Conservation (phyloP, 2,888 invertebrate species). For the Habroteleia sp. region DNA sequence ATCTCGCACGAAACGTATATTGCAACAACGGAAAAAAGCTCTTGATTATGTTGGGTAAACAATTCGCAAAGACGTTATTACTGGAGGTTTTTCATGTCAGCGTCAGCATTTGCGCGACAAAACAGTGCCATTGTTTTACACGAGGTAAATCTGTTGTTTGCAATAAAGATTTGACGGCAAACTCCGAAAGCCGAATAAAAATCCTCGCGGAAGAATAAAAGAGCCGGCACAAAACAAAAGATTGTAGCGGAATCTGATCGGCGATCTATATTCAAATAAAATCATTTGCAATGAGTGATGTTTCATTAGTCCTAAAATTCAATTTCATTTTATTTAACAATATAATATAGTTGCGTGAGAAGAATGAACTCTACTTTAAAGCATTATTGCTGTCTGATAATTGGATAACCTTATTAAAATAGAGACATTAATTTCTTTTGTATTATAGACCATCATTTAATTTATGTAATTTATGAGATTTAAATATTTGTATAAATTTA, state of each 20-base stretch:
- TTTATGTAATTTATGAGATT: too few relatives aligned
- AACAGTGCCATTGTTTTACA: conserved; percentile 27
- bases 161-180: conserved; percentile 28
- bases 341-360: too few relatives aligned
- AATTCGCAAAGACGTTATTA: conserved; percentile 10
- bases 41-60: conserved; percentile 6
- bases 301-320: too few relatives aligned
- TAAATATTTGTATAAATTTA: too few relatives aligned
- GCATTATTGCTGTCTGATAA: too few relatives aligned
- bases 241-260: conserved; percentile 2
- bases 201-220: conserved; percentile 9
- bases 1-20: too few relatives aligned
- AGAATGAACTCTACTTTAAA: too few relatives aligned
- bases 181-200: conserved; percentile 15
- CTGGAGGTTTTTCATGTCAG: conserved; percentile 16
- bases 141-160: conserved; percentile 33
- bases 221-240: conserved; percentile 18
- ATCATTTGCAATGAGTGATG: neutral
- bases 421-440: too few relatives aligned
- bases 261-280: conserved; percentile 7
- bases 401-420: too few relatives aligned
- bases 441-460: too few relatives aligned
- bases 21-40: neutral
- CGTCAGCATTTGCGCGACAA: conserved; percentile 27
- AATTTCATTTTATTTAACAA: too few relatives aligned